Conservation (phyloP, 2,797 vertebrate species). For the Ceyx erithaca region DNA sequence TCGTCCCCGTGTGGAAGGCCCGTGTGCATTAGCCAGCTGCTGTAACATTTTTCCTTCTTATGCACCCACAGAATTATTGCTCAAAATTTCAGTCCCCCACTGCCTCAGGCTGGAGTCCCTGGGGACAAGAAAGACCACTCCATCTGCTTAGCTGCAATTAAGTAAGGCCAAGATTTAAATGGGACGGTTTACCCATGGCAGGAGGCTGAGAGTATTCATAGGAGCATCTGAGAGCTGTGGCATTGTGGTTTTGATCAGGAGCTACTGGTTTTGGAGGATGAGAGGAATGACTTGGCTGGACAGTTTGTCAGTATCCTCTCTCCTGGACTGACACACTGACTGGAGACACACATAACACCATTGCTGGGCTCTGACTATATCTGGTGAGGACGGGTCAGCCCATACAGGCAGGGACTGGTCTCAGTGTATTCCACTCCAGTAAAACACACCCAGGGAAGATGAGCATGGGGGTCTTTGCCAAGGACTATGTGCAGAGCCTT, state of each 20-base stretch:
- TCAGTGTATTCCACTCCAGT: not conserved
- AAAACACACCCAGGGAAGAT: rapidly evolving
- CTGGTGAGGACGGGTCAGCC: not conserved
- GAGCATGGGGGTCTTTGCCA: not conserved
- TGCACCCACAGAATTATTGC: not conserved
- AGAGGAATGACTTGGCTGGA: not conserved
- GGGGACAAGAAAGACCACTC: not conserved
- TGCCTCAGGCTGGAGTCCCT: not conserved
- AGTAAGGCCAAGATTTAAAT: not conserved
- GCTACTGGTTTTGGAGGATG: not conserved
- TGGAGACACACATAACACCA: not conserved
- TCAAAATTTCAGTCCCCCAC: not conserved
- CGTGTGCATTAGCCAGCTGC: not conserved
- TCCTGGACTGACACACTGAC: not conserved
- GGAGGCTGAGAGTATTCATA: not conserved
- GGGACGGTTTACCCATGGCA: not conserved
- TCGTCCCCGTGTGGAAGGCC: not conserved
- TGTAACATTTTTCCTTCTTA: not conserved
- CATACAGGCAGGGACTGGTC: not conserved
- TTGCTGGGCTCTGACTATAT: not conserved
- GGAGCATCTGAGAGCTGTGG: not conserved
- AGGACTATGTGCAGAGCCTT: not conserved
- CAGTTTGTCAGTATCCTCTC: not conserved
- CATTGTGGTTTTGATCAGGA: not conserved
- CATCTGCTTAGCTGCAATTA: not conserved